Conservation (phyloP, 2,888 invertebrate genomes). For the Andrena praecox region DNA sequence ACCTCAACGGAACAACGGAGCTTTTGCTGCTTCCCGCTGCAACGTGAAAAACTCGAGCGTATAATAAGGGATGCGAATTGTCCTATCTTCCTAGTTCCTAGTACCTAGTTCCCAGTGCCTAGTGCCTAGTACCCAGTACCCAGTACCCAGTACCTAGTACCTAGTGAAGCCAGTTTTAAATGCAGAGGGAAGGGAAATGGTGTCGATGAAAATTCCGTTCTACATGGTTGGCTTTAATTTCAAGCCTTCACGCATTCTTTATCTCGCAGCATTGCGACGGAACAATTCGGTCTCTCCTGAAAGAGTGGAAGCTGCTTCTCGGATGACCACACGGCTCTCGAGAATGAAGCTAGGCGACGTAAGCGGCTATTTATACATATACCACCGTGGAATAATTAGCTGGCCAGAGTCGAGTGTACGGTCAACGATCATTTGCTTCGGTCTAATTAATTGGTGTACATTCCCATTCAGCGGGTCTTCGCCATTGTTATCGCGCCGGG, state of each 20-base stretch:
- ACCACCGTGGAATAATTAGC: constrained; percentile 41
- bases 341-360: constrained; percentile 18
- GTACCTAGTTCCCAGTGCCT: too few relatives aligned
- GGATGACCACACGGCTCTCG: neutral
- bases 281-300: neutral
- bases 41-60: neutral
- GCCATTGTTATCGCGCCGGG: constrained; percentile 2
- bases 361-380: constrained; percentile 48
- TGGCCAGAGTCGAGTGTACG: constrained; percentile 13
- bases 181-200: too few relatives aligned
- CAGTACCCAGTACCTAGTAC: too few relatives aligned
- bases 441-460: constrained; percentile 26
- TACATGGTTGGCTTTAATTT: too few relatives aligned
- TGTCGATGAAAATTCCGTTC: too few relatives aligned
- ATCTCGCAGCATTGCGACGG: neutral
- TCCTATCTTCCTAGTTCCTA: neutral
- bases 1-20: constrained; percentile 40
- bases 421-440: constrained; percentile 29
- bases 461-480: constrained; percentile 6
- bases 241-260: too few relatives aligned
- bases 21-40: neutral
- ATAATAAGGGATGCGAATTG: neutral
- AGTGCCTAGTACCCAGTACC: too few relatives aligned
- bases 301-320: constrained; percentile 14
- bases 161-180: too few relatives aligned